Evolutionary conservation across 2,113 vertebrate species (phyloP).

Genomic region (Tursiops truncatus): DNA sequence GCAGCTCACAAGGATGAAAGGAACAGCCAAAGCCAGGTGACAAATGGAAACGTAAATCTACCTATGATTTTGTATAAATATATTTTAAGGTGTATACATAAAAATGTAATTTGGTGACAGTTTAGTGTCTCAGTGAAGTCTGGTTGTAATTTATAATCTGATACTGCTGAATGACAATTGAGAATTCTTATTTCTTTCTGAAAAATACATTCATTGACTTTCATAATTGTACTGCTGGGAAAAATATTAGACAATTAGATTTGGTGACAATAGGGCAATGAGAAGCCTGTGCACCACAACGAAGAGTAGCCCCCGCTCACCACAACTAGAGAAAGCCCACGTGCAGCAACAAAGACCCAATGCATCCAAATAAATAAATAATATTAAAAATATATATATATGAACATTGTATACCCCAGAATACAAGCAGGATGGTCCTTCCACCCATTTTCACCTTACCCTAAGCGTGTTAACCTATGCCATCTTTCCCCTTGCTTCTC

Average conservation of each 20-base stretch:
- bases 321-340: no score
- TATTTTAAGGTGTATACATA: neutral
- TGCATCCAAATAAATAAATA: no score
- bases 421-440: neutral
- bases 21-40: neutral
- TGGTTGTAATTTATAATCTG: neutral
- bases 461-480: neutral
- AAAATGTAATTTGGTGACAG: neutral
- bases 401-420: neutral
- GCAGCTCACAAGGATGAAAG: neutral
- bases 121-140: neutral
- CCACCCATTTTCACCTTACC: neutral
- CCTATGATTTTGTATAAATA: neutral
- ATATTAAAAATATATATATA: neutral
- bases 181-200: constrained; percentile 22
- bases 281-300: neutral
- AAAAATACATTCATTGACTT: constrained; percentile 25
- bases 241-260: constrained; percentile 1
- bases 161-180: neutral
- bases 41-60: neutral
- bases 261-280: neutral
- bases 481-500: neutral
- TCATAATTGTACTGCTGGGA: neutral
- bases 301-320: no score
- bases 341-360: no score